Conservation (phyloP, 2,888 invertebrate species). For the Lepidochrysops patricia region DNA sequence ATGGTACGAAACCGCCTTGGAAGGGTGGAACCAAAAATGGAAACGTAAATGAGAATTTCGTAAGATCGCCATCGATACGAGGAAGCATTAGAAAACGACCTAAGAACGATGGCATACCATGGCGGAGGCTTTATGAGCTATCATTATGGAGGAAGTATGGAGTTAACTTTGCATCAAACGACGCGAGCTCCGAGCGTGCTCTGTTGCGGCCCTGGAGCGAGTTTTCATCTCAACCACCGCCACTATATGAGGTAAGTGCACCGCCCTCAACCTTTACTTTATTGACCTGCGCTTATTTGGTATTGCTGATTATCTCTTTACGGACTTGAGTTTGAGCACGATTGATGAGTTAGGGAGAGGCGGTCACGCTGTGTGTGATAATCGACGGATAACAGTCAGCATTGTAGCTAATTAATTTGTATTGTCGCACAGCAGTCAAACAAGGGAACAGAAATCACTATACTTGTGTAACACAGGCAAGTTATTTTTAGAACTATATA, state of each 20-base stretch:
- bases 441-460: constrained; percentile 5
- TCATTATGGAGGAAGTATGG: constrained; percentile 71
- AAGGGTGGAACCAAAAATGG: constrained; percentile 54
- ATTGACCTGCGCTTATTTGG: constrained; percentile 51
- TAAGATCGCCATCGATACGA: constrained; percentile 54
- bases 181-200: constrained; percentile 57
- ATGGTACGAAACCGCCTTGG: constrained; percentile 65
- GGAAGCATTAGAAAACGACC: constrained; percentile 61
- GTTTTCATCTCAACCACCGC: constrained; percentile 47
- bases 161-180: constrained; percentile 57
- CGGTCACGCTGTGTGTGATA: constrained; percentile 32
- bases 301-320: constrained; percentile 39
- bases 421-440: constrained; percentile 23
- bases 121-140: constrained; percentile 73
- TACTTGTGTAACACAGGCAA: constrained; percentile 17
- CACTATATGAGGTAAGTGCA: constrained; percentile 55
- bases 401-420: constrained; percentile 31
- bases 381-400: constrained; percentile 25
- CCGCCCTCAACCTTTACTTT: constrained; percentile 25
- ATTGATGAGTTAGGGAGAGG: constrained; percentile 34
- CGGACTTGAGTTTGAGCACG: constrained; percentile 33
- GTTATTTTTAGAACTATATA: neutral
- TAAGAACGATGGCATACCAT: constrained; percentile 58
- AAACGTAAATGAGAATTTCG: constrained; percentile 46
- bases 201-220: constrained; percentile 57